A percentile compares a stretch with the other conserved stretches of the same genome.
phyloP scores from a whole-genome alignment of 92 coral and sea anemone species.

The Porites evermanni region DNA sequence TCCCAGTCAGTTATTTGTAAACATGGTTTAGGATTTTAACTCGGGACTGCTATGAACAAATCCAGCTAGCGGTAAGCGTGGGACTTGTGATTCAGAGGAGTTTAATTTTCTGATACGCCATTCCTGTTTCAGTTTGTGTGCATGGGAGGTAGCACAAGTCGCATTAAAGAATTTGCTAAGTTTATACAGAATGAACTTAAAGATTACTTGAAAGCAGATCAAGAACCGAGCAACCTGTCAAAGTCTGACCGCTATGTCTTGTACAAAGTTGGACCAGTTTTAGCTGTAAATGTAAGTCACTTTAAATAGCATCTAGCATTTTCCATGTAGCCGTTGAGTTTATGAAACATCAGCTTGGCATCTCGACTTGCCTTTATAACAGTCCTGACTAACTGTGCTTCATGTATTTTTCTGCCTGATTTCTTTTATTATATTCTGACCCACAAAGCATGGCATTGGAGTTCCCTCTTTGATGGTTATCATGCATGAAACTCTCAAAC shows the following conservation, averaged over 20 bases:
- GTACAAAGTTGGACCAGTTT: slow-evolving; percentile 96
- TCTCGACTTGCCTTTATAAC: too few relatives aligned
- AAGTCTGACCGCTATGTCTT: slow-evolving; percentile 96
- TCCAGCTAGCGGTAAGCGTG: too few relatives aligned
- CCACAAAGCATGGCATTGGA: slow-evolving; percentile 94
- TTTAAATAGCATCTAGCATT: not conserved
- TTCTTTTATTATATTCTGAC: not conserved
- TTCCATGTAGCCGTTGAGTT: too few relatives aligned
- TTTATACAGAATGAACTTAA: slow-evolving; percentile 76
- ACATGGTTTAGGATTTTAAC: too few relatives aligned
- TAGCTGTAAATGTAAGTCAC: slow-evolving; percentile 91
- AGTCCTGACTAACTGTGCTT: not conserved
- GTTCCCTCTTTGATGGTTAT: slow-evolving; percentile 92
- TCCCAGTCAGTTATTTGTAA: too few relatives aligned
- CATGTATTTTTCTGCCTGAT: too few relatives aligned
- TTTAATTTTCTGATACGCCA: too few relatives aligned
- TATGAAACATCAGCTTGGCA: too few relatives aligned
- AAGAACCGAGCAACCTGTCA: slow-evolving; percentile 80
- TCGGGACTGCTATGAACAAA: too few relatives aligned
- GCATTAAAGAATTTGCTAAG: slow-evolving; percentile 85
- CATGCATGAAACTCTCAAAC: slow-evolving; percentile 91
- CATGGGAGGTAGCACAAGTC: slow-evolving; percentile 93
- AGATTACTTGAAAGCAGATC: slow-evolving; percentile 38
- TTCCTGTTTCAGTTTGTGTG: slow-evolving; percentile 83
- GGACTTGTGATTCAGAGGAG: too few relatives aligned